Evolutionary conservation across 1,140 invertebrate genomes (phyloP), one percentile per base, ranked within the genome.

Genomic region (Carposina sasakii): DNA sequence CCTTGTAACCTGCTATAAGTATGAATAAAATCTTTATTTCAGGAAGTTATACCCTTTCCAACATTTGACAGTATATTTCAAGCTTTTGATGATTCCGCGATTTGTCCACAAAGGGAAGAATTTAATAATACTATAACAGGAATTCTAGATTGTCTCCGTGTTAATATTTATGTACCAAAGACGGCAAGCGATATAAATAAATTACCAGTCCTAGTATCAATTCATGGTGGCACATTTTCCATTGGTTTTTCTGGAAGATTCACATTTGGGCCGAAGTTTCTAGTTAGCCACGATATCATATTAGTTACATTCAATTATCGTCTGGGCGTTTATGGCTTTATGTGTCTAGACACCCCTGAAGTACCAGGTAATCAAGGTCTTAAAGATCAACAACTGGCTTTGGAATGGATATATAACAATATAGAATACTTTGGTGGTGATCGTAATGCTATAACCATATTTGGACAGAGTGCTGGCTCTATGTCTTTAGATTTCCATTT

Each of bases 391-490:
- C 72, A 86, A 8, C 54, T 89, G 26, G 91, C 91, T 1, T 70
- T 91, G 2, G 72, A 85, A 54, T 92, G 90, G 90, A 77, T 91
- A 1, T 74, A 87, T 48, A 76, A 89, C 48, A 89, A 93, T 65
- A 90, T 89, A 61, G 79, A 72, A 51, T 87, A 85, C 44, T 93
- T 93, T 58, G 91, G 91, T 12, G 92, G 91, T 21, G 87, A 93
- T 71, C 78, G 87, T 0, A 67, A 86, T 4, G 85, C 85, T 57
- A 87, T 93, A 39, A 88, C 89, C 1, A 70, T 91, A 3, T 86
- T 89, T 57, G 91, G 91, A 2, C 88, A 92, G 57, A 90, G 89
- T 16, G 87, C 88, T n/a, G 90, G 90, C 1, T 89, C 87, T 5
- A 54, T 44, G 15, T 54, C 65, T n/a, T 53, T 66, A 1, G 51